A percentile compares a stretch with the other conserved stretches of the same genome.
Conservation (phyloP, 2,797 vertebrate genomes). For the Protosalanx chinensis region DNA sequence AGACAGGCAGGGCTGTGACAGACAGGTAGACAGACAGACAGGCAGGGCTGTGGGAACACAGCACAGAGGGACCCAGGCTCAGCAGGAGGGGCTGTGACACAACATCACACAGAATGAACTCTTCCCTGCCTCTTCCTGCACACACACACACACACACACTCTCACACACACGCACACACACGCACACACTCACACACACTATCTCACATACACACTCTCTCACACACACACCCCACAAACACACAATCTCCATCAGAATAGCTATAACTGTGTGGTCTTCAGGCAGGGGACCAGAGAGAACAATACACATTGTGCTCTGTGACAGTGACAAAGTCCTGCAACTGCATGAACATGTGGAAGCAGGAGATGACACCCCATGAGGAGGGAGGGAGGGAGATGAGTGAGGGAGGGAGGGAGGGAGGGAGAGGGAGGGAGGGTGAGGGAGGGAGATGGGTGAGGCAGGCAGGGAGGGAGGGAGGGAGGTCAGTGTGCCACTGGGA, state of each 20-base stretch:
- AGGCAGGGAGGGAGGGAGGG: constrained; percentile 54
- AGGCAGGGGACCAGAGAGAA: constrained; percentile 50
- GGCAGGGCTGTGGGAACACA: constrained; percentile 52
- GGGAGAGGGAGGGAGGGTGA: constrained; percentile 35
- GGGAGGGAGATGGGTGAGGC: constrained; percentile 44
- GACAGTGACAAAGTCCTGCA: constrained; percentile 55
- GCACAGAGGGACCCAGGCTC: constrained; percentile 4
- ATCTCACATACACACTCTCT: not conserved
- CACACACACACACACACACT: constrained; percentile 6
- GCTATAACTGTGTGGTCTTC: constrained; percentile 43
- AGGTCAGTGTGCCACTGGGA: constrained; percentile 29
- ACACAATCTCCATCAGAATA: not conserved
- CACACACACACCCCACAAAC: not conserved
- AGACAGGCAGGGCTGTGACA: constrained; percentile 41
- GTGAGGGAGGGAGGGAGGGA: constrained; percentile 63
- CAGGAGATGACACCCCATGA: constrained; percentile 63
- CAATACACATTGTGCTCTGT: constrained; percentile 68
- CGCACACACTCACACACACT: not conserved
- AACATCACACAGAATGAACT: constrained; percentile 21
- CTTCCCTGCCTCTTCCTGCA: constrained; percentile 4
- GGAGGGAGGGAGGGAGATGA: constrained; percentile 53
- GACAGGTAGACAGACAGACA: constrained; percentile 35
- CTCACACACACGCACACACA: constrained; percentile 4
- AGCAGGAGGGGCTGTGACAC: constrained; percentile 37
- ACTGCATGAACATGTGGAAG: constrained; percentile 53